A percentile compares a stretch with the other conserved stretches of the same genome.
Conservation (phyloP, 2,797 vertebrate species). For the Cercopithecus neglectus region DNA sequence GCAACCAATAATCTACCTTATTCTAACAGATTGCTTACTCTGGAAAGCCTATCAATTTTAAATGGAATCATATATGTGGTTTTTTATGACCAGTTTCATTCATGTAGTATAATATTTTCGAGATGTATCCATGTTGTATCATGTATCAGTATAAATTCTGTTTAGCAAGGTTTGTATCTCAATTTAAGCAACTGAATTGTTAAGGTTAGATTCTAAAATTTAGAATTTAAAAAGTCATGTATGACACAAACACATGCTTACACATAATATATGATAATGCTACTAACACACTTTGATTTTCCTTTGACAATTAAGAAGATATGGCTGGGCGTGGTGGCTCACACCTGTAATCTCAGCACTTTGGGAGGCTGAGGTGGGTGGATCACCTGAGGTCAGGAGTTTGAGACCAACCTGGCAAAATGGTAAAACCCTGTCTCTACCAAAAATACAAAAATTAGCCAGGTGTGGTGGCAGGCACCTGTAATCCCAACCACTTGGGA, state of each 20-base stretch:
- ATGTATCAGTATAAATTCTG: not conserved
- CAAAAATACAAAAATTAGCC: too few species aligned
- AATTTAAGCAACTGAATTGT: not conserved
- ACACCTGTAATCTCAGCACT: not conserved
- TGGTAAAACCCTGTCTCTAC: too few species aligned
- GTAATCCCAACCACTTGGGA: too few species aligned
- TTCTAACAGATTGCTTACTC: not conserved
- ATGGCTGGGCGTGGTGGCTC: too few species aligned
- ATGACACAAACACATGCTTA: not conserved
- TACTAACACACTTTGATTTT: not conserved
- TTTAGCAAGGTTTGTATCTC: not conserved
- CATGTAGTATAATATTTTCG: not conserved
- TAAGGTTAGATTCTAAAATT: not conserved
- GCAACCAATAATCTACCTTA: not conserved
- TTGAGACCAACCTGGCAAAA: too few species aligned
- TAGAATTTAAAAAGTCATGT: not conserved
- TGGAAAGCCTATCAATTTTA: conserved; percentile 17
- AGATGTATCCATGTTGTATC: not conserved
- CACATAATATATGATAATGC: not conserved
- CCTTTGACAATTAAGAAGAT: not conserved
- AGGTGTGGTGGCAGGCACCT: too few species aligned
- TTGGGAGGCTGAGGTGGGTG: not conserved
- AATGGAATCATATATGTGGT: not conserved
- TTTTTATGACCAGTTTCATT: not conserved
- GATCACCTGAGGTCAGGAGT: too few species aligned